phyloP scores from a whole-genome alignment of 64 coral and sea anemone species.

The Pocillopora verrucosa region DNA sequence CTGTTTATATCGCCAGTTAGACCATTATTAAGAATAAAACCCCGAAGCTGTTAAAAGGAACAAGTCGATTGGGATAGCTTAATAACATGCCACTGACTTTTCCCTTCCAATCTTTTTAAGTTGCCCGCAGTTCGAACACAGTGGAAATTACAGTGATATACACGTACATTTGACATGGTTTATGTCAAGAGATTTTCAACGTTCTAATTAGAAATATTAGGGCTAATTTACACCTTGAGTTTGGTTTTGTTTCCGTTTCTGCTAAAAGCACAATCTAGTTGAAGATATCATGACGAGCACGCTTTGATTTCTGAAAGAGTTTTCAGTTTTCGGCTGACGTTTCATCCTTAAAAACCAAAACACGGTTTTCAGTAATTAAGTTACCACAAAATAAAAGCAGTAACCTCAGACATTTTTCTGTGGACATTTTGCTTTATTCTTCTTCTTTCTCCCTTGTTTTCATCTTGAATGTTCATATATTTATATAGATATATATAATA shows the following conservation, averaged over 20 bases:
- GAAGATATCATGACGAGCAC: neutral
- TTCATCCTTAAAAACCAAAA: neutral
- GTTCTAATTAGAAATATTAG: slow-evolving; percentile 39
- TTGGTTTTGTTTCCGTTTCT: slow-evolving; percentile 24
- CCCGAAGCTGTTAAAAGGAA: neutral
- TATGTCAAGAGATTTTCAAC: neutral
- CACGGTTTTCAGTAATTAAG: too few relatives aligned
- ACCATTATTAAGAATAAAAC: neutral
- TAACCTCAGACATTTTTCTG: neutral
- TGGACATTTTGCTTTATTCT: slow-evolving; percentile 15
- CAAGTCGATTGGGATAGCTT: too few relatives aligned
- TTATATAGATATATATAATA: slow-evolving; percentile 17
- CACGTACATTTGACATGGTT: neutral
- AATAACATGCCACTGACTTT: neutral
- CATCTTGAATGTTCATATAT: slow-evolving; percentile 16
- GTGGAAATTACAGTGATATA: neutral
- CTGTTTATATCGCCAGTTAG: neutral
- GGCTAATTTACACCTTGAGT: slow-evolving; percentile 10
- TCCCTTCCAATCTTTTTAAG: neutral
- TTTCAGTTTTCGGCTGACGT: neutral
- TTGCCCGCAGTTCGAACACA: neutral
- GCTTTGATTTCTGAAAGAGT: neutral
- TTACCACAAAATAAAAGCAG: neutral
- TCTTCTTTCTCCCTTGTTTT: neutral
- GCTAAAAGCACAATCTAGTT: neutral